These are phyloP conservation scores for Spheniscus mendiculus DNA, from an alignment of 2,113 vertebrate genomes.

Conservation along the genomic window DNA sequence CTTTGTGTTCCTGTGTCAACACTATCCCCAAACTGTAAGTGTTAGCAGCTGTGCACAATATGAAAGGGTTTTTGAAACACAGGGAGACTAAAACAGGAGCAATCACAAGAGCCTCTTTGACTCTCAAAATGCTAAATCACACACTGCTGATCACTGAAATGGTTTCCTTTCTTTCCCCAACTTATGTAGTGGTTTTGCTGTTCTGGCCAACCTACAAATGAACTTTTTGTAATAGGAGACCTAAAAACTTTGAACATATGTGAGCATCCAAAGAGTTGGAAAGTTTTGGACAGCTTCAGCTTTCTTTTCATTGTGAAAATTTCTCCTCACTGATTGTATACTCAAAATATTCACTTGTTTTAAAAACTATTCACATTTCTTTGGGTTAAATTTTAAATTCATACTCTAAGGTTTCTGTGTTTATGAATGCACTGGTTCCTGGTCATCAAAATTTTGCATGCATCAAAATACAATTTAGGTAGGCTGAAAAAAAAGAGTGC, in stretches of 20 bases:
- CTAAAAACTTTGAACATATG: slow-evolving; percentile 20
- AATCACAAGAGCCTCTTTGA: slow-evolving; percentile 60
- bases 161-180: slow-evolving; percentile 34
- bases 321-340: not conserved
- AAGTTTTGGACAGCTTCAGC: not conserved
- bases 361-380: not conserved
- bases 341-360: not conserved
- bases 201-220: slow-evolving; percentile 48
- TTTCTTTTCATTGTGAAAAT: not conserved
- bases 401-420: not conserved
- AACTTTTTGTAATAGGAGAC: slow-evolving; percentile 51
- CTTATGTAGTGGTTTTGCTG: slow-evolving; percentile 46
- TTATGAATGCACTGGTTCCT: not conserved
- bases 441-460: not conserved
- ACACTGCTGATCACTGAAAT: slow-evolving; percentile 33
- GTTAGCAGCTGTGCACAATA: slow-evolving; percentile 65
- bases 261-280: not conserved
- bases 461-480: not conserved
- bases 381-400: not conserved
- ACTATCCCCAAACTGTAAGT: slow-evolving; percentile 54
- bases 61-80: slow-evolving; percentile 1
- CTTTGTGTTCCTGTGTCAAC: slow-evolving; percentile 62
- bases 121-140: slow-evolving; percentile 59
- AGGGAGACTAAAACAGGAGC: slow-evolving; percentile 9
- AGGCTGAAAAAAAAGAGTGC: not conserved